phyloP scores from a whole-genome alignment of 2,888 invertebrate genomes.

The Gastrophysa polygoni region DNA sequence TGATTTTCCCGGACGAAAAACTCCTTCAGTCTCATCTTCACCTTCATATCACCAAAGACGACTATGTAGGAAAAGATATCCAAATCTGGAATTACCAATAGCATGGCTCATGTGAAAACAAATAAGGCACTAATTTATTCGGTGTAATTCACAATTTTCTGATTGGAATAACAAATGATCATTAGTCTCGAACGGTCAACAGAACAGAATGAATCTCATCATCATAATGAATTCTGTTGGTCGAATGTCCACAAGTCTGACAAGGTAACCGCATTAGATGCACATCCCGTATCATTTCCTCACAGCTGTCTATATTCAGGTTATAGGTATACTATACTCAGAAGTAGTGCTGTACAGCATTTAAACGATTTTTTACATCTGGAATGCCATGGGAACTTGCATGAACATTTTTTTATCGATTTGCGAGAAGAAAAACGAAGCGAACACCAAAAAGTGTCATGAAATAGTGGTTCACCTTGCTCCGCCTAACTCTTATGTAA shows the following conservation, averaged over 20 bases:
- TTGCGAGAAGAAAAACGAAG: neutral
- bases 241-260: neutral
- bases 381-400: too few relatives aligned
- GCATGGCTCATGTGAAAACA: too few relatives aligned
- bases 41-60: too few relatives aligned
- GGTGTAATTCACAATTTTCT: too few relatives aligned
- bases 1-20: too few relatives aligned
- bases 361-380: slow-evolving; percentile 25
- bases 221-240: neutral
- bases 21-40: too few relatives aligned
- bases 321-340: slow-evolving; percentile 31
- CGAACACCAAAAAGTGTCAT: neutral
- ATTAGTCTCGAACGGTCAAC: neutral
- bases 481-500: neutral
- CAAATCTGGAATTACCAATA: too few relatives aligned
- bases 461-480: neutral
- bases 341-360: slow-evolving; percentile 29
- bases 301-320: slow-evolving; percentile 34
- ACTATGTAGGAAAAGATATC: too few relatives aligned
- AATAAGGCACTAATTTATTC: too few relatives aligned
- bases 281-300: slow-evolving; percentile 36
- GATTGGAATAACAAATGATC: too few relatives aligned
- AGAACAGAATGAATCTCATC: neutral
- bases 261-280: slow-evolving; percentile 24
- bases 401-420: too few relatives aligned